Conservation (phyloP, 2,797 vertebrate genomes). For the Petrocephalus sullivani region DNA sequence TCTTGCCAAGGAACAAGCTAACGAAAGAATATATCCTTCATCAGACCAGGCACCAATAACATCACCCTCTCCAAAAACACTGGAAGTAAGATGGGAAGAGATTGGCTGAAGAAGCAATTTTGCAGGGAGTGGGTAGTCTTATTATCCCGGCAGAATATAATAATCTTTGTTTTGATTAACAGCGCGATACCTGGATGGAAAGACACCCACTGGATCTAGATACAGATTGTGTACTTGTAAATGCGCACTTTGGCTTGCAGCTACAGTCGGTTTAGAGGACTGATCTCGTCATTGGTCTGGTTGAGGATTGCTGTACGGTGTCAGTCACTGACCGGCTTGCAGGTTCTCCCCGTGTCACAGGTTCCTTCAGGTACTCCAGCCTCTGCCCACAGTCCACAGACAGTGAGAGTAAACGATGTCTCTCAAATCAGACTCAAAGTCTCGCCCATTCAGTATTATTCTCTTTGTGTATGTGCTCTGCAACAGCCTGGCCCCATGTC, state of each 20-base stretch:
- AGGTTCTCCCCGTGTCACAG: neutral
- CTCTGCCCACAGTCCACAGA: neutral
- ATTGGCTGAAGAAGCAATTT: neutral
- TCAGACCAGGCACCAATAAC: neutral
- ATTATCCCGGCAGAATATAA: neutral
- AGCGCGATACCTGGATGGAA: neutral
- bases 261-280: neutral
- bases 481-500: neutral
- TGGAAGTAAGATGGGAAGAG: neutral
- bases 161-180: neutral
- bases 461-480: neutral
- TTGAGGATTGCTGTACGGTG: neutral
- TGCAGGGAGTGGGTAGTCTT: neutral
- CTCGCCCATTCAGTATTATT: neutral
- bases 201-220: neutral
- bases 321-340: neutral
- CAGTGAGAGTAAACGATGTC: neutral
- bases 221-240: neutral
- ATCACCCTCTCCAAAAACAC: neutral
- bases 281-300: neutral
- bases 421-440: neutral
- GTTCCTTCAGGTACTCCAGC: neutral
- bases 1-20: neutral
- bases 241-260: neutral
- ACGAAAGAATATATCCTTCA: neutral